Conservation (phyloP, 2,797 vertebrate genomes). For the Caiman crocodilus region DNA sequence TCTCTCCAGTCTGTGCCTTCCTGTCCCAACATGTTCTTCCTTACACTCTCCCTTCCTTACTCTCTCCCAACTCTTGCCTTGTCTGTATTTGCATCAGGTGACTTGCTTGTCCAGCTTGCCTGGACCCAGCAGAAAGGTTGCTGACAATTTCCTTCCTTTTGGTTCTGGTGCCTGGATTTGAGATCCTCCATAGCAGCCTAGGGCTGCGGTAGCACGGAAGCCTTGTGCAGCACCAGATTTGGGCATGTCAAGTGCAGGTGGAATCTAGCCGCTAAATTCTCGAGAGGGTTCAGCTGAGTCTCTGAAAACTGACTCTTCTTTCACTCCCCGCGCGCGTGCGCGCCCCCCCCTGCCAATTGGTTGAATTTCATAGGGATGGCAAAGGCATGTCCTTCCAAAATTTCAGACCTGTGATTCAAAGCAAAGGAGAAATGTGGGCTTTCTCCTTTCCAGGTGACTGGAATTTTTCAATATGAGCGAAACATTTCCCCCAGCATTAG, state of each 20-base stretch:
- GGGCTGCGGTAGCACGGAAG: neutral
- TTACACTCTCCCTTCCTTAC: neutral
- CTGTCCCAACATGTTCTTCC: neutral
- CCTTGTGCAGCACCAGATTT: neutral
- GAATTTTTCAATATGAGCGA: neutral
- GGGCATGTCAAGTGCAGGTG: neutral
- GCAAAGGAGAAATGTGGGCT: neutral
- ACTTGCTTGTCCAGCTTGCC: neutral
- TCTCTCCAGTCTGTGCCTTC: neutral
- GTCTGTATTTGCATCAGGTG: neutral
- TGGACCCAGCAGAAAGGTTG: neutral
- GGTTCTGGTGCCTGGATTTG: neutral
- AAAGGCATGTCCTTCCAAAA: neutral
- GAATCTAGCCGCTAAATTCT: neutral
- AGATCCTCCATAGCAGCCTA: neutral
- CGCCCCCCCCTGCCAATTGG: neutral
- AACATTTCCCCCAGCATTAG: constrained; percentile 17
- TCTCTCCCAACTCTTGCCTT: neutral
- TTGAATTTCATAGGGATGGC: constrained; percentile 10
- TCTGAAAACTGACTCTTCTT: neutral
- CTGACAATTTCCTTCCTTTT: neutral
- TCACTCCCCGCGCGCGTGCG: no score
- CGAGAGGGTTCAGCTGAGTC: neutral
- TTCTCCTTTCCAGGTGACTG: no score
- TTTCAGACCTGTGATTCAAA: neutral